Evolutionary conservation across 2,113 vertebrate genomes (phyloP).

Genomic region (Tauraco erythrolophus): DNA sequence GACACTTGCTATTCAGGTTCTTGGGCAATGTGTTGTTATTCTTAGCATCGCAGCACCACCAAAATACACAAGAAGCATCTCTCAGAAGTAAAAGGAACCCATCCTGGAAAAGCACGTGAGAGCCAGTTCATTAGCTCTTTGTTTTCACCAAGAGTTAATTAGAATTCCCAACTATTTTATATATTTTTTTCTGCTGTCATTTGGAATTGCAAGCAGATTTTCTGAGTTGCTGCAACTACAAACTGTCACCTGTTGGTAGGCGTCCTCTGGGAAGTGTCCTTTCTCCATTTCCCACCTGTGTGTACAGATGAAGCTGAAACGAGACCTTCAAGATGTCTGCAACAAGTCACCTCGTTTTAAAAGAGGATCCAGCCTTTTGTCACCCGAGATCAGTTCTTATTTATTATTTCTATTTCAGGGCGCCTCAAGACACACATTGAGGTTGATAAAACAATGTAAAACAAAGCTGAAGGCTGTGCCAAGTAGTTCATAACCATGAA

Average conservation of each 20-base stretch:
- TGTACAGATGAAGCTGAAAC: not conserved
- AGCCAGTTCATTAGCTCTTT: not conserved
- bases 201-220: not conserved
- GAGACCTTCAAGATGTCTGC: not conserved
- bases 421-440: not conserved
- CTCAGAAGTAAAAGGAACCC: not conserved
- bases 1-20: not conserved
- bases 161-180: not conserved
- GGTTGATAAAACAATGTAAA: not conserved
- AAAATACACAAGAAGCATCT: not conserved
- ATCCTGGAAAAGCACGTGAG: not conserved
- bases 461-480: not conserved
- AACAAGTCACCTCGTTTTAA: not conserved
- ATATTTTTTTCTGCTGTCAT: not conserved
- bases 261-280: not conserved
- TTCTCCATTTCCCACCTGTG: not conserved
- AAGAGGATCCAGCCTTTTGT: not conserved
- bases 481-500: not conserved
- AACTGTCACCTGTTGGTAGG: not conserved
- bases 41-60: not conserved
- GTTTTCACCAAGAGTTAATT: not conserved
- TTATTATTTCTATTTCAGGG: not conserved
- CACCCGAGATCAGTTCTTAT: not conserved
- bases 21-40: not conserved
- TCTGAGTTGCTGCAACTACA: not conserved